Conservation (phyloP, 37 sponge, comb jelly and placozoan genomes). For the Geodia barretti region DNA sequence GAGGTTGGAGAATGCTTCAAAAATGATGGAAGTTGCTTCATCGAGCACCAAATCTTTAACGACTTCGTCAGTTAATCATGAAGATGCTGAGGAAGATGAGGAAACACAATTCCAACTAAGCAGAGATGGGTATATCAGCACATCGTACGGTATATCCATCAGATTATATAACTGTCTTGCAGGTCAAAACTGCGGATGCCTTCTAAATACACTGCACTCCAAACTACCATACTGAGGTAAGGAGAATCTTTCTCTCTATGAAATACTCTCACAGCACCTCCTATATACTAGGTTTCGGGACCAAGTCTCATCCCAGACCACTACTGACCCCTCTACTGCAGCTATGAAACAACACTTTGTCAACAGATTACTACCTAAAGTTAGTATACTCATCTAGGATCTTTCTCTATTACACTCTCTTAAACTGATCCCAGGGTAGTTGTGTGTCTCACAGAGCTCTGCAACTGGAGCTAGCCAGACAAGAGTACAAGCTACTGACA, state of each 20-base stretch:
- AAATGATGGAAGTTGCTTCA: too few relatives aligned
- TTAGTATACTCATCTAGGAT: slow-evolving; percentile 11
- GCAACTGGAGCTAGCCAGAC: slow-evolving; percentile 19
- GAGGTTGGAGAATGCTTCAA: too few relatives aligned
- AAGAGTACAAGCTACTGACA: slow-evolving; percentile 9
- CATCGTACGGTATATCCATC: too few relatives aligned
- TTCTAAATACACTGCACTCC: slow-evolving; percentile 32
- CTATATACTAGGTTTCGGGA: too few relatives aligned
- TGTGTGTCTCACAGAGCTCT: neutral
- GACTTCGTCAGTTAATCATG: neutral
- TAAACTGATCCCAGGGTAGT: neutral
- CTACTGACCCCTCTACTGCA: neutral
- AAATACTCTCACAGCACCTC: too few relatives aligned
- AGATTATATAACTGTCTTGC: too few relatives aligned
- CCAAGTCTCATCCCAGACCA: neutral
- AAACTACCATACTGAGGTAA: slow-evolving; percentile 7
- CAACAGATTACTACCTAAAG: neutral
- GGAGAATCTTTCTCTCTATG: neutral
- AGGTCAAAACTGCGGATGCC: slow-evolving; percentile 44
- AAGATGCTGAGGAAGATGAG: neutral
- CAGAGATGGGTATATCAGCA: slow-evolving; percentile 9
- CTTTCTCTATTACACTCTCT: neutral
- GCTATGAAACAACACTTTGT: neutral
- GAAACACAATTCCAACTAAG: neutral
- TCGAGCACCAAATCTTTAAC: too few relatives aligned